phyloP scores from a whole-genome alignment of 2,797 vertebrate genomes.

The Geotrypetes seraphini region DNA sequence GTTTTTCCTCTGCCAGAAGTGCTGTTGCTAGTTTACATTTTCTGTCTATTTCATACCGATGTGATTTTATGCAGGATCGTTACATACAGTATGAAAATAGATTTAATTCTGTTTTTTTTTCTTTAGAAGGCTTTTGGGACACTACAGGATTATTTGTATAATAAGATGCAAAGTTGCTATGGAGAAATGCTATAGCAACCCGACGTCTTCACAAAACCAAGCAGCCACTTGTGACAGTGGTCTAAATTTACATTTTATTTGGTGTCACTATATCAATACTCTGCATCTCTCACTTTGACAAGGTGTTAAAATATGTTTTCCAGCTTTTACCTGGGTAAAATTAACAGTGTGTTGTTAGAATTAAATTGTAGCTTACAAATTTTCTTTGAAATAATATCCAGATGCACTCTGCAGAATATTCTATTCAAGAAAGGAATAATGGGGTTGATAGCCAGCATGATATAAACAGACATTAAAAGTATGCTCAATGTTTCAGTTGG shows the following conservation, averaged over 20 bases:
- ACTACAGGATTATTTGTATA: slow-evolving; percentile 61
- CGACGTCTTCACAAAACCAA: slow-evolving; percentile 56
- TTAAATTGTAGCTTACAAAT: slow-evolving; percentile 34
- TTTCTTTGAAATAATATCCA: slow-evolving; percentile 27
- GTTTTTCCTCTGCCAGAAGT: slow-evolving; percentile 24
- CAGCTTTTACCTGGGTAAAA: slow-evolving; percentile 43
- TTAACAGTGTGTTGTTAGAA: slow-evolving; percentile 44
- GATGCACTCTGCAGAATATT: slow-evolving; percentile 12
- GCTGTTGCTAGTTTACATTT: slow-evolving; percentile 41
- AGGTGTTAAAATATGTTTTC: slow-evolving; percentile 55
- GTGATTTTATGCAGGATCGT: slow-evolving; percentile 51
- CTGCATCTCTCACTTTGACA: slow-evolving; percentile 58
- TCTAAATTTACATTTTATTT: slow-evolving; percentile 68
- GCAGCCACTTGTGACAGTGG: slow-evolving; percentile 62
- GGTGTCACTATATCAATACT: slow-evolving; percentile 60
- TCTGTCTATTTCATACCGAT: slow-evolving; percentile 46
- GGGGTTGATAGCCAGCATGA: no score
- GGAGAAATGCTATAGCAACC: slow-evolving; percentile 65
- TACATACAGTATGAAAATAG: slow-evolving; percentile 49
- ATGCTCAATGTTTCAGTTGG: no score
- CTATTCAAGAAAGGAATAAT: slow-evolving; percentile 9
- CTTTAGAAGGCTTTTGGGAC: slow-evolving; percentile 56
- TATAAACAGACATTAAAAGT: no score
- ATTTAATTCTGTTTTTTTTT: slow-evolving; percentile 57
- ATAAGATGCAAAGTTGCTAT: slow-evolving; percentile 69